Evolutionary conservation across 2,888 invertebrate species (phyloP), one percentile per base, ranked within the genome.

Genomic region (Trichogramma evanescens): DNA sequence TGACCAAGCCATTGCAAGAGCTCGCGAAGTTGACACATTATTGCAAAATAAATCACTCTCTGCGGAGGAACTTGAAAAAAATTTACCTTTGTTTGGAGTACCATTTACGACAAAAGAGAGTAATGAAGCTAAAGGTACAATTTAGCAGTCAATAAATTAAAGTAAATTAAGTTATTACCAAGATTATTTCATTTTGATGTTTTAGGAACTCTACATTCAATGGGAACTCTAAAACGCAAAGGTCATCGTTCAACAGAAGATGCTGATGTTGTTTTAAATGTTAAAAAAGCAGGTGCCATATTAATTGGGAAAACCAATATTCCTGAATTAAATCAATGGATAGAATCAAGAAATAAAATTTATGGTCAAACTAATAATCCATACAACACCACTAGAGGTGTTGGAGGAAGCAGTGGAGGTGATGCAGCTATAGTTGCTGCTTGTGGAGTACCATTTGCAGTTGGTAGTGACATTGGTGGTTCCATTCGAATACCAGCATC

Each of bases 401-500:
- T 88, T 2, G 97, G 97, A 9, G 98, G 97, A 50, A 96, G 95
- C 66, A 94, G 94, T 63, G 96, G 96, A 44, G 93, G 92, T 1
- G 93, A 94, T 79, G 89, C 82, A 0, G 84, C 88, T 2, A 80
- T 95, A 1, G 81, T 91, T 9, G 84, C 92, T 3, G 82, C 92
- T 4, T 86, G 91, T 65, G 93, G 91, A 10, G 85, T 88, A 7
- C 89, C 93, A 2, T 84, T 95, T 66, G 91, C 95, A 4, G 80
- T 97, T 55, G 95, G 92, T 41, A 89, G 90, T 0, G 98, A 98
- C 76, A 95, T 98, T 69, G 97, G 96, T n/a, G 98, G 98, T 0
- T 95, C 95, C 4, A 91, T 93, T 52, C 85, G 98, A 43, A 93
- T 95, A 84, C 95, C 95, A 0, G 86, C 90, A 0, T 93, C 90